Percentiles rank a stretch among this genome's conserved stretches.
Evolutionary conservation across 2,888 invertebrate species (phyloP).

Genomic region (Miltochrista miniata): DNA sequence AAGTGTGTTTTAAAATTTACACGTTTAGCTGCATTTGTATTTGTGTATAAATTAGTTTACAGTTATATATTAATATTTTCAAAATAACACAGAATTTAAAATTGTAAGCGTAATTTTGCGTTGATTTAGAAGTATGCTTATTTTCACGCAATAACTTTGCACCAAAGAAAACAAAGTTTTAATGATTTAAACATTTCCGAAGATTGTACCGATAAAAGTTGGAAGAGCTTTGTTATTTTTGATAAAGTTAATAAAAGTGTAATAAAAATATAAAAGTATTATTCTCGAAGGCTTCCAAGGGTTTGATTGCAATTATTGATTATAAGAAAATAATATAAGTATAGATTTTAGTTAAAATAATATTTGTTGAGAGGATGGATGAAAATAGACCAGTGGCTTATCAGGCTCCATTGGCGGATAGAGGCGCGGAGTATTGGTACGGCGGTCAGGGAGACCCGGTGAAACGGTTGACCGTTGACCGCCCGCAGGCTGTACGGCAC

Average conservation of each 20-base stretch:
- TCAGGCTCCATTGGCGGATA: too few species aligned
- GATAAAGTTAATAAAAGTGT: slow-evolving; percentile 8
- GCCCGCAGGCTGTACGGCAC: too few species aligned
- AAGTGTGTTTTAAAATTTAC: slow-evolving; percentile 42
- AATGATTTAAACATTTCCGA: slow-evolving; percentile 26
- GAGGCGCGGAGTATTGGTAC: too few species aligned
- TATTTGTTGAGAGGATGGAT: too few species aligned
- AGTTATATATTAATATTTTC: slow-evolving; percentile 19
- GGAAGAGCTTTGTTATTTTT: slow-evolving; percentile 21
- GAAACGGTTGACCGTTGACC: too few species aligned
- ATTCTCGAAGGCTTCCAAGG: neutral
- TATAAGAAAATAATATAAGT: neutral
- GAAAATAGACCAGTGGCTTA: too few species aligned
- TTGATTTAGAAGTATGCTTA: slow-evolving; percentile 20
- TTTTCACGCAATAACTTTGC: slow-evolving; percentile 19
- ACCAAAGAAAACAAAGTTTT: slow-evolving; percentile 24
- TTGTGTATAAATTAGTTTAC: slow-evolving; percentile 16
- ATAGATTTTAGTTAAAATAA: too few species aligned
- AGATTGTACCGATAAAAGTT: slow-evolving; percentile 18
- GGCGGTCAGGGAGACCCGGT: too few species aligned
- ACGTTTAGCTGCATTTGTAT: slow-evolving; percentile 21
- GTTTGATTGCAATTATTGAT: neutral
- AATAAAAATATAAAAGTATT: neutral
- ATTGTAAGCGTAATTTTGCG: slow-evolving; percentile 27
- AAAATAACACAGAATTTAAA: slow-evolving; percentile 8